phyloP scores from a whole-genome alignment of 2,888 invertebrate genomes.

The Scelioninae gen. 1 region DNA sequence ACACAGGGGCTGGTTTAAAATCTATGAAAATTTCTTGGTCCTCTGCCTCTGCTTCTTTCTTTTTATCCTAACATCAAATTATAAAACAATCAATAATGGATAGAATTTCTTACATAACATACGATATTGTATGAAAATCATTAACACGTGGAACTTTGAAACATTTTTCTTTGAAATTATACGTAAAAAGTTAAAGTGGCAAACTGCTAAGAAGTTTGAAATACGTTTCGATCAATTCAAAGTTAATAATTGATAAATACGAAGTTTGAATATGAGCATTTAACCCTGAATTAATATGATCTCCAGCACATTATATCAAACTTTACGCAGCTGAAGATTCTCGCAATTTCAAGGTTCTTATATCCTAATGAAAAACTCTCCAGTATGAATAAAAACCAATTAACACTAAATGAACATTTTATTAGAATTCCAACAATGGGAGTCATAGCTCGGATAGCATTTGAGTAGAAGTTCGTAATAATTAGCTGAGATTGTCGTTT shows the following conservation, averaged over 20 bases:
- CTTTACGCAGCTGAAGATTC: constrained; percentile 10
- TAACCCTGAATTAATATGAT: constrained; percentile 35
- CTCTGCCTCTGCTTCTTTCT: constrained; percentile 86
- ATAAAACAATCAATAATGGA: background rate
- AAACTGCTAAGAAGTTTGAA: constrained; percentile 20
- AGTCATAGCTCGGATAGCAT: constrained; percentile 1
- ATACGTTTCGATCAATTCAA: constrained; percentile 24
- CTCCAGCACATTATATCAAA: constrained; percentile 18
- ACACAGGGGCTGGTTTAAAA: constrained; percentile 91
- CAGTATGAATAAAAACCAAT: constrained; percentile 33
- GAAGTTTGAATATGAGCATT: constrained; percentile 27
- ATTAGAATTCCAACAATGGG: constrained; percentile 19
- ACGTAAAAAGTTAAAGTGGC: constrained; percentile 4
- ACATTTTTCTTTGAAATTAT: constrained; percentile 14
- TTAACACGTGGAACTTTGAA: background rate
- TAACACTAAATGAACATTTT: constrained; percentile 14
- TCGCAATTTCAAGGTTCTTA: constrained; percentile 30
- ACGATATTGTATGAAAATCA: background rate
- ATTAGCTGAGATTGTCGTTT: background rate
- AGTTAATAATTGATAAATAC: constrained; percentile 33
- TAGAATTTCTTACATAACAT: constrained; percentile 11
- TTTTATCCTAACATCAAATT: constrained; percentile 60
- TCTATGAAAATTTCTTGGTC: constrained; percentile 94
- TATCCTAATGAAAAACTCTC: constrained; percentile 24
- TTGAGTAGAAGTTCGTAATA: background rate